A percentile compares a stretch with the other conserved stretches of the same genome.
These are phyloP conservation scores for Polietes domitor DNA, from an alignment of 2,888 invertebrate genomes.

Conservation along the genomic window DNA sequence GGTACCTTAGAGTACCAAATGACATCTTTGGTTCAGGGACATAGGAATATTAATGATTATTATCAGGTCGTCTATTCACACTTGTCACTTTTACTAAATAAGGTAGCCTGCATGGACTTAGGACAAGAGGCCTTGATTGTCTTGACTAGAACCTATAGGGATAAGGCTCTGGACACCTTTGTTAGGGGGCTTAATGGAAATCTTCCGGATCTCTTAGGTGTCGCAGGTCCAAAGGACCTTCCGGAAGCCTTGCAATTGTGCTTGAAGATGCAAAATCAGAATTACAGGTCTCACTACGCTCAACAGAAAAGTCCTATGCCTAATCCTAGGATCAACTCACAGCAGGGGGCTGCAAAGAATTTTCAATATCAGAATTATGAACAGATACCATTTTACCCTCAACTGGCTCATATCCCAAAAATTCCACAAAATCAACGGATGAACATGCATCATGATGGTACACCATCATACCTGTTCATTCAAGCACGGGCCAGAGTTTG, in stretches of 20 bases:
- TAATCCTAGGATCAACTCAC: not conserved
- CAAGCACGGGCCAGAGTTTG: too few species aligned
- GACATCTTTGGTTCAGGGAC: slow-evolving; percentile 31
- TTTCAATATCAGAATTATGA: too few species aligned
- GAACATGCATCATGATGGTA: too few species aligned
- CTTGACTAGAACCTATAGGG: slow-evolving; percentile 27
- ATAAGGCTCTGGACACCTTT: slow-evolving; percentile 34
- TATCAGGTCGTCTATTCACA: slow-evolving; percentile 24
- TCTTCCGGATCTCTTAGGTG: slow-evolving; percentile 24
- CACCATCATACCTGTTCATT: too few species aligned
- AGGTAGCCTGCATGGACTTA: slow-evolving; percentile 12
- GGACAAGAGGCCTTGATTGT: not conserved
- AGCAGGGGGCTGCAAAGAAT: not conserved
- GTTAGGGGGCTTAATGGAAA: slow-evolving; percentile 33
- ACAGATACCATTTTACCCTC: slow-evolving; percentile 19
- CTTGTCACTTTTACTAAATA: slow-evolving; percentile 19
- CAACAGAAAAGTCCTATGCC: slow-evolving; percentile 9
- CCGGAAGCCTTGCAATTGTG: slow-evolving; percentile 31
- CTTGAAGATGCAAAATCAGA: slow-evolving; percentile 28
- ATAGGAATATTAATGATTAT: slow-evolving; percentile 27
- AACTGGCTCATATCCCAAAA: slow-evolving; percentile 22
- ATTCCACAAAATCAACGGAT: slow-evolving; percentile 10
- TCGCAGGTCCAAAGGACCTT: slow-evolving; percentile 10
- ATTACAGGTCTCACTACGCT: slow-evolving; percentile 13
- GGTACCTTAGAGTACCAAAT: slow-evolving; percentile 36